Base-by-base conservation (phyloP, 2,888 invertebrate genomes). In the Drosophila seclusa region DNA sequence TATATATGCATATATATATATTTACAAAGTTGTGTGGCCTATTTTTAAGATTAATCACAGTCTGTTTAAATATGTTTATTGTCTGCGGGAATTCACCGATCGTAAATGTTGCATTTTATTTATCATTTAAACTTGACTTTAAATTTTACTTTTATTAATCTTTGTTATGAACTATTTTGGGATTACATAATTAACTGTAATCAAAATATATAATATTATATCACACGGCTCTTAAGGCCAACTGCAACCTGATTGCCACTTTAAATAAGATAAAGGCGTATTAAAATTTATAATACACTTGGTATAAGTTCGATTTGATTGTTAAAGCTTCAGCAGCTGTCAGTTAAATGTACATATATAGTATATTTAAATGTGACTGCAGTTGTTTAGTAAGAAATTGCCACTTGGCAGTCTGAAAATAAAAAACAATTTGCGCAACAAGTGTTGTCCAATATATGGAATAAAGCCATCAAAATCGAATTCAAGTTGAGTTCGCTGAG, bases 401-500 rank as follows among this genome's bases (percentile, higher is more conserved):
- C 65, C 76, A 70, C 76, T 67, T 76, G 48, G 18, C 72, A 50
- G 59, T 36, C 63, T 5, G 50, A 32, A 31, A 49, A 50, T 50
- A 31, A 64, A 60, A 70, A 65, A 49, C 67, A 59, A 78, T 65
- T 76, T 71, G 42, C 50, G 40, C 10, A 52, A 63, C 76, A 76
- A 75, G 80, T 78, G 32, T 7, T 45, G 45, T 13, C 54, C 71
- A 62, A 61, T 36, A 16, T 32, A 52, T 42, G 29, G 34, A 63
- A 87, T 84, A 73, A 88, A 88, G 88, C 83, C 83, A 85, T 84
- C 83, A 84, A 88, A 83, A 68, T 45, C 49, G 63, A 57, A 61
- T 67, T 67, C 76, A 71, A 76, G 49, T 42, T 27, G 59, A 52
- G n/a, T 55, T 42, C 21, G 13, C 54, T 40, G 55, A 31, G 61